phyloP scores from a whole-genome alignment of 2,888 invertebrate species.

The Leucania comma region DNA sequence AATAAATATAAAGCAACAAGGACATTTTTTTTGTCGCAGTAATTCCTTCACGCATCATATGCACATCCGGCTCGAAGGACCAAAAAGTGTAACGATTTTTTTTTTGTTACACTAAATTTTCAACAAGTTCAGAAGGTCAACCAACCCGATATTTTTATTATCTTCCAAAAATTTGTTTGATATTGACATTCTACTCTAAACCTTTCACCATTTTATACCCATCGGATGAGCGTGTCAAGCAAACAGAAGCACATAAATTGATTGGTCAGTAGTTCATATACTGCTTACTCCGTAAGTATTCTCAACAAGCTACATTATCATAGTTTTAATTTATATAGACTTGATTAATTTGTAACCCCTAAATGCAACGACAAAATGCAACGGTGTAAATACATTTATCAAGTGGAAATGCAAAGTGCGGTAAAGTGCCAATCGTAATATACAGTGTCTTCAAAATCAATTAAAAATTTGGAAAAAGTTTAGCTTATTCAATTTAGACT shows the following conservation, averaged over 20 bases:
- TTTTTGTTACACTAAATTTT: too few species aligned
- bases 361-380: slow-evolving; percentile 86
- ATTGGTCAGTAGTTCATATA: slow-evolving; percentile 55
- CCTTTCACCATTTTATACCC: slow-evolving; percentile 19
- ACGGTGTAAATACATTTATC: slow-evolving; percentile 82
- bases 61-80: not conserved
- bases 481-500: slow-evolving; percentile 61
- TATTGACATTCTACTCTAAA: slow-evolving; percentile 37
- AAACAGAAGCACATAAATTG: slow-evolving; percentile 24
- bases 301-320: slow-evolving; percentile 83
- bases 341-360: slow-evolving; percentile 68
- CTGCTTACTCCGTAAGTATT: slow-evolving; percentile 85
- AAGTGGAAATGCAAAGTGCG: slow-evolving; percentile 85
- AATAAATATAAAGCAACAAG: too few species aligned
- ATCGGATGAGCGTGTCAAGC: slow-evolving; percentile 24
- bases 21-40: too few species aligned
- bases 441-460: slow-evolving; percentile 75
- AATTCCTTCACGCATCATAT: not conserved
- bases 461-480: slow-evolving; percentile 74
- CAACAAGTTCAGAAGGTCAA: too few species aligned
- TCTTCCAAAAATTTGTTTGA: not conserved
- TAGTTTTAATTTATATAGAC: slow-evolving; percentile 73
- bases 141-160: too few species aligned
- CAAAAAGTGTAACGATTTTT: not conserved
- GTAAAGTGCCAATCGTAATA: slow-evolving; percentile 80